These are phyloP conservation scores for Haliclona indistincta DNA, from an alignment of 37 sponge, comb jelly and placozoan species.

Conservation along the genomic window DNA sequence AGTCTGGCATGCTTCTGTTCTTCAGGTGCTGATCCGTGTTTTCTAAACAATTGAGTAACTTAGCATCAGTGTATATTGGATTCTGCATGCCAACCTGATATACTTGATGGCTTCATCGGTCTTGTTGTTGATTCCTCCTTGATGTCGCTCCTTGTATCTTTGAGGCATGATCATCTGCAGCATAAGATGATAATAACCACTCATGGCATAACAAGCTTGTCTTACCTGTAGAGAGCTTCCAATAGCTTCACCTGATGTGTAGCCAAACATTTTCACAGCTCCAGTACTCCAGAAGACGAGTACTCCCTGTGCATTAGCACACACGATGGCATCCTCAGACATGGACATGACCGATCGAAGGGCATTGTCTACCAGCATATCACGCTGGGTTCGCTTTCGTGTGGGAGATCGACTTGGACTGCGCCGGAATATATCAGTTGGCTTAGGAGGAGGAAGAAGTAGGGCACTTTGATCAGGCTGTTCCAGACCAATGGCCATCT, in stretches of 20 bases:
- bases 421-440: too few species aligned
- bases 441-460: too few species aligned
- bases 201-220: too few species aligned
- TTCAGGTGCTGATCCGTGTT: constrained; percentile 59
- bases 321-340: constrained; percentile 65
- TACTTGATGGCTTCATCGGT: constrained; percentile 49
- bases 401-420: too few species aligned
- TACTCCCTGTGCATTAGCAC: constrained; percentile 54
- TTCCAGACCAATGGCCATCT: too few species aligned
- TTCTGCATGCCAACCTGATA: constrained; percentile 11
- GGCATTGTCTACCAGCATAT: neutral
- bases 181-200: neutral
- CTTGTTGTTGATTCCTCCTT: constrained; percentile 36
- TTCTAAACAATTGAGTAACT: constrained; percentile 17
- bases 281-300: constrained; percentile 66
- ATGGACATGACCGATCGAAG: constrained; percentile 57
- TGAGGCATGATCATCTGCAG: constrained; percentile 59
- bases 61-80: neutral
- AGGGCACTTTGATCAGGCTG: too few species aligned
- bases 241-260: constrained; percentile 67
- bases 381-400: too few species aligned
- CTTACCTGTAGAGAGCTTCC: constrained; percentile 53
- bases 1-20: constrained; percentile 73
- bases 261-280: constrained; percentile 71
- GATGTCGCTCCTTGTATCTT: constrained; percentile 55